Base-by-base conservation (phyloP, 2,797 vertebrate genomes). In the Salmo trutta region DNA sequence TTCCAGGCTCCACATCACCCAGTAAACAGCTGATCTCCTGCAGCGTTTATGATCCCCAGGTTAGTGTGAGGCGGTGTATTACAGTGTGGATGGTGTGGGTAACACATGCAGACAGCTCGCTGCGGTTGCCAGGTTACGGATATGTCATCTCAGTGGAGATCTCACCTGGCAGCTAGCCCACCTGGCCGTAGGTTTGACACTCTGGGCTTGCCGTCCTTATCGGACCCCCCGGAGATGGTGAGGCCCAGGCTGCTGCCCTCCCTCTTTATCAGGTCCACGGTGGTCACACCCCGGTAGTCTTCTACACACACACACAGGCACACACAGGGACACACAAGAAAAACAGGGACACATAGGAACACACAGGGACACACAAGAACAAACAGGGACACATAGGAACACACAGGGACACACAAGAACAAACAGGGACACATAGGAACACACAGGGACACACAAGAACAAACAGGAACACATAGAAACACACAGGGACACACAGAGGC, bases 201-300 rank as follows among this genome's bases (percentile, higher is more conserved):
- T 88, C 96, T 93, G 68, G 98, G 97, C 87, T 96, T 99, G 83
- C 97, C 97, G 2, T 99, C 98, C 92, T 99, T 99, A 91, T 99
- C 98, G 0, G 97, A 98, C 52, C 98, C 98, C 68, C 98, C 98
- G 0, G 98, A 99, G 89, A 99, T 97, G 77, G 98, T 99, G 88
- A 99, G 95, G 66, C 98, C 98, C 0, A 99, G 95, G 19, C 96
- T 98, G 91, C 96, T 97, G 85, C 97, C 98, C 87, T 99, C 98
- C 71, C 96, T 97, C 93, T 99, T 99, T 88, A 97, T 96, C 88
- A 99, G 94, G 90, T 99, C 98, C 90, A 99, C 98, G 0, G 96
- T 93, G 79, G 97, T 98, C 84, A 99, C 90, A n/a, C 98, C 98
- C 83, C 96, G 91, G 88, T 96, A 95, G 88, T 99, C 98, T 77